Conservation (phyloP, 2,797 vertebrate genomes). For the Labeo calbasu region DNA sequence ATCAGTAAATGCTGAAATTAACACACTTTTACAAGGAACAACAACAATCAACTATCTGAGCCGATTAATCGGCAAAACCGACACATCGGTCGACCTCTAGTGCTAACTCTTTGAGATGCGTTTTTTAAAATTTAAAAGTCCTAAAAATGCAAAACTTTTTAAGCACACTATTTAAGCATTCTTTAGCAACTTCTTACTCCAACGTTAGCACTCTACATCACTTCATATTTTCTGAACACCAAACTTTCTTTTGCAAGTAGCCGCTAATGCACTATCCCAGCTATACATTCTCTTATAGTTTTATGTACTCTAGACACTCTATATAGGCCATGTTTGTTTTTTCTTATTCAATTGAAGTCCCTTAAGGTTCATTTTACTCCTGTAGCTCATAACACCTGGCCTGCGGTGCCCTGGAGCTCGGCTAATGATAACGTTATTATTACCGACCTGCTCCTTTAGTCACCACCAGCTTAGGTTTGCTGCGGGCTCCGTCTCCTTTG, state of each 20-base stretch:
- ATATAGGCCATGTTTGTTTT: slow-evolving; percentile 29
- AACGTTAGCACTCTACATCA: neutral
- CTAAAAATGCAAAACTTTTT: neutral
- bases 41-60: too few relatives aligned
- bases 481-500: slow-evolving; percentile 97
- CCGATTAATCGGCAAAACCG: too few relatives aligned
- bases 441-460: slow-evolving; percentile 94
- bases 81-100: too few relatives aligned
- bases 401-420: neutral
- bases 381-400: slow-evolving; percentile 22
- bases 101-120: neutral
- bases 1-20: too few relatives aligned
- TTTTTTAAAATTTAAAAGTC: neutral
- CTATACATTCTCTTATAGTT: slow-evolving; percentile 21
- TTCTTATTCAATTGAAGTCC: slow-evolving; percentile 20
- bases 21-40: too few relatives aligned
- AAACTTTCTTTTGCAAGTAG: neutral
- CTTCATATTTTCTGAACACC: neutral
- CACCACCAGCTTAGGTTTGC: slow-evolving; percentile 92
- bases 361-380: slow-evolving; percentile 36
- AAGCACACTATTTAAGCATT: neutral
- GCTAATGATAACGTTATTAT: slow-evolving; percentile 45
- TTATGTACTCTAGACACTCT: slow-evolving; percentile 33
- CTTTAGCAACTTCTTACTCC: neutral
- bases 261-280: neutral